Percentiles rank a stretch among this genome's conserved stretches.
Conservation (phyloP, 1,140 invertebrate genomes). For the Drosophila pseudoananassae region DNA sequence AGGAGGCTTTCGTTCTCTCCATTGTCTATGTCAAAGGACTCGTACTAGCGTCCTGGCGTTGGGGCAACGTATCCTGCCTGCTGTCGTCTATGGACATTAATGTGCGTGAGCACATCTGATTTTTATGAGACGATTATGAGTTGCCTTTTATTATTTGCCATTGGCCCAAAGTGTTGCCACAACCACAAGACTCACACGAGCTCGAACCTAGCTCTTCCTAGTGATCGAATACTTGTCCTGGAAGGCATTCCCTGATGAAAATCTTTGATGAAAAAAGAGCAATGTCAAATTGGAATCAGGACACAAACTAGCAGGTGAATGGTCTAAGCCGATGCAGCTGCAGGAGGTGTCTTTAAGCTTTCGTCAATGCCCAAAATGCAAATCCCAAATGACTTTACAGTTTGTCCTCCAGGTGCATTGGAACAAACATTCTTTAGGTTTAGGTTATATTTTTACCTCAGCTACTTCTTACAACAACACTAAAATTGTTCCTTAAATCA, state of each 20-base stretch:
- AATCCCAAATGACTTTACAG: conserved; percentile 36
- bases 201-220: too few relatives aligned
- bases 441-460: too few relatives aligned
- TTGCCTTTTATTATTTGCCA: conserved; percentile 82
- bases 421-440: background rate
- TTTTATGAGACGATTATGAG: conserved; percentile 81
- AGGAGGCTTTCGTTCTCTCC: conserved; percentile 33
- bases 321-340: conserved; percentile 28
- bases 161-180: conserved; percentile 70
- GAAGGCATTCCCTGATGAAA: conserved; percentile 2
- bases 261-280: conserved; percentile 2
- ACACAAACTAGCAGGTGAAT: conserved; percentile 10
- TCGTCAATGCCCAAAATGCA: conserved; percentile 26
- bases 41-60: conserved; percentile 10
- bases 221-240: conserved; percentile 14
- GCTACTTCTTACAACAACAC: background rate
- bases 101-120: conserved; percentile 75
- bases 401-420: conserved; percentile 24
- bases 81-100: conserved; percentile 51
- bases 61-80: conserved; percentile 3
- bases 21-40: conserved; percentile 75
- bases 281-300: background rate
- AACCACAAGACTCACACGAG: conserved; percentile 15
- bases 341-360: conserved; percentile 26
- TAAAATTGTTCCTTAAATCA: background rate